Conservation (phyloP, 2,113 vertebrate genomes). For the Elephas maximus region DNA sequence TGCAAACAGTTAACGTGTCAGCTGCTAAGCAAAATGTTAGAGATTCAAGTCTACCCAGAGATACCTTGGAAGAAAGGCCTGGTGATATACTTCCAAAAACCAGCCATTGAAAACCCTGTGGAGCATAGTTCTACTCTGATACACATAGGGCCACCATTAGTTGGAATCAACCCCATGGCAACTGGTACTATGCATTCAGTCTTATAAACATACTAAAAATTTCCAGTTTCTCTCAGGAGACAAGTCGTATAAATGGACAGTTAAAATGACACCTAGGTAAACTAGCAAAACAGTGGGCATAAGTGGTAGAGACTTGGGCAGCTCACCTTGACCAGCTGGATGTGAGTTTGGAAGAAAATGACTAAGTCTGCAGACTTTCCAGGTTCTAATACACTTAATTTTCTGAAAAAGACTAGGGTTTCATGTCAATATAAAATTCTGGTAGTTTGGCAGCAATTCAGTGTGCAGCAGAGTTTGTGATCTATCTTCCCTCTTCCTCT, state of each 20-base stretch:
- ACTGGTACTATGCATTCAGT: neutral
- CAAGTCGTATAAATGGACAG: neutral
- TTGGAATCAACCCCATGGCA: neutral
- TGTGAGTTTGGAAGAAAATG: neutral
- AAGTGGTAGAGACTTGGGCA: neutral
- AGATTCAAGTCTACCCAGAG: neutral
- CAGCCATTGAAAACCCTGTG: neutral
- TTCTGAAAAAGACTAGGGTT: slow-evolving; percentile 18
- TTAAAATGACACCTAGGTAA: slow-evolving; percentile 10
- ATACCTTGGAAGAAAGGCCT: neutral
- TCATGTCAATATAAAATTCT: neutral
- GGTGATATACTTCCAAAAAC: neutral
- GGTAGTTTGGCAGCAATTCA: neutral
- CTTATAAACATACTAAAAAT: slow-evolving; percentile 23
- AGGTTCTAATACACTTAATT: neutral
- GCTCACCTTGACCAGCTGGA: neutral
- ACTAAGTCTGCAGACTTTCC: neutral
- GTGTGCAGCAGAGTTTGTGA: neutral
- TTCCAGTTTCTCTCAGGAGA: neutral
- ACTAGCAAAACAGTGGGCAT: neutral
- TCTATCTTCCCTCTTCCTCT: neutral
- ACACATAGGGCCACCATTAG: neutral
- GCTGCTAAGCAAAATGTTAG: neutral
- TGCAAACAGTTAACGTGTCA: too few relatives aligned
- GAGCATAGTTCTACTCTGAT: neutral